Base-by-base conservation (phyloP, 2,797 vertebrate species). In the Gallinago solitaria region DNA sequence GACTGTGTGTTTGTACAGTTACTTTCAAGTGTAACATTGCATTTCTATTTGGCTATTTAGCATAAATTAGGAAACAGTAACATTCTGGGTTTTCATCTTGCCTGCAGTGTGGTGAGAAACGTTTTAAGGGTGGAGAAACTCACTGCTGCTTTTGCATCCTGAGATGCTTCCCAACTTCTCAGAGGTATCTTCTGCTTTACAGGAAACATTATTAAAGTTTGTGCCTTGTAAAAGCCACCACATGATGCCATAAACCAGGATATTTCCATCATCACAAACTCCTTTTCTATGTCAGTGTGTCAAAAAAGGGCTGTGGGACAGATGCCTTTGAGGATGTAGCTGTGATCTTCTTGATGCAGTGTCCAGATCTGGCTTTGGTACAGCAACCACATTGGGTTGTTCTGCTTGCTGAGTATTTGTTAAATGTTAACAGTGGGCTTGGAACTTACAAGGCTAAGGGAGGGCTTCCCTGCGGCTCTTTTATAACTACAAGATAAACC, bases 381-480 rank as follows among this genome's bases (percentile, higher is more conserved):
- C 82, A 86, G 87, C 0, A 0, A 91, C 37, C 59, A 78, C 91
- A 81, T 4, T 73, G 79, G 77, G 64, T 25, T 90, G 73, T 91
- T 86, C 76, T 94, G 76, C 83, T 94, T 67, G 41, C 50, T 89
- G 86, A 96, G 45, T 85, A 70, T 94, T 93, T 93, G 75, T 90
- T 88, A 89, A 93, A 87, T 51, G 67, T 68, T 83, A 93, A 87
- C 81, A 94, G 67, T 35, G 77, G 63, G 51, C 56, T 90, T 95
- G 91, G 77, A 90, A 83, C 33, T 87, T 64, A 50, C 4, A 67
- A 88, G 57, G 32, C 74, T 73, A 70, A 79, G 33, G 67, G 84
- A 83, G 9, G 37, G 60, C 60, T 84, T 82, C 64, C 83, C 78
- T 83, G 78, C 5, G 9, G 83, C 71, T 93, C 75, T 90, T 93